phyloP scores from a whole-genome alignment of 2,888 invertebrate genomes.

The Drosophila mayaguana region DNA sequence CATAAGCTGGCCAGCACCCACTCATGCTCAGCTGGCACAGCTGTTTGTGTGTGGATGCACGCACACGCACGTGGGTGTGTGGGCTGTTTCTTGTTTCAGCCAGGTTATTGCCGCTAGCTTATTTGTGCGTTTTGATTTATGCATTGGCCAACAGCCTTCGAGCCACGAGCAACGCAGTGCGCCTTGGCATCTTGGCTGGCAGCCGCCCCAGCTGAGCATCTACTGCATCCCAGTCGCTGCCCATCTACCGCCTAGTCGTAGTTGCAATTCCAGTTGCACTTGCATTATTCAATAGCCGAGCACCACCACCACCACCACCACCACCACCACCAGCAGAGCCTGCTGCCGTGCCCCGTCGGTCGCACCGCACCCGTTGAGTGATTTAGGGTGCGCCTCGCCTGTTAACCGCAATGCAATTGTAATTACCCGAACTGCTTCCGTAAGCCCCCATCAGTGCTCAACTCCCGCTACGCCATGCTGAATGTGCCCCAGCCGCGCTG shows the following conservation, averaged over 20 bases:
- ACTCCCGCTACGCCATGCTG: not conserved
- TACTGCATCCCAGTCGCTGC: not conserved
- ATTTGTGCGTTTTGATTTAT: conserved; percentile 78
- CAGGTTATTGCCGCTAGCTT: conserved; percentile 49
- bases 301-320: conserved; percentile 21
- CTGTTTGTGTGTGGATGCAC: conserved; percentile 25
- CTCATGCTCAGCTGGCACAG: conserved; percentile 23
- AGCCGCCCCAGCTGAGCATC: not conserved
- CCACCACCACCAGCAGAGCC: not conserved
- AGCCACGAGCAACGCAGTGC: conserved; percentile 15
- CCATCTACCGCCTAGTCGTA: conserved; percentile 36
- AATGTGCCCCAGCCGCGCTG: conserved; percentile 12
- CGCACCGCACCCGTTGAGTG: conserved; percentile 58
- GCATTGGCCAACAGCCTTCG: conserved; percentile 50
- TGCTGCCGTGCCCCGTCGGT: conserved; percentile 11
- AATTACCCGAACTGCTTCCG: conserved; percentile 77
- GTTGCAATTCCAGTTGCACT: conserved; percentile 54
- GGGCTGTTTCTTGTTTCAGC: conserved; percentile 22
- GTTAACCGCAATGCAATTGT: conserved; percentile 80
- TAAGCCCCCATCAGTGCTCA: conserved; percentile 17
- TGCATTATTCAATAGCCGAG: conserved; percentile 74
- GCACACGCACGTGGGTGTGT: conserved; percentile 4
- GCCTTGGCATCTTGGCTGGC: conserved; percentile 50
- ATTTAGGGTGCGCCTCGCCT: conserved; percentile 71
- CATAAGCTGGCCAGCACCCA: conserved; percentile 17